phyloP scores from a whole-genome alignment of 2,797 vertebrate species.

The Benthosema pterotum region DNA sequence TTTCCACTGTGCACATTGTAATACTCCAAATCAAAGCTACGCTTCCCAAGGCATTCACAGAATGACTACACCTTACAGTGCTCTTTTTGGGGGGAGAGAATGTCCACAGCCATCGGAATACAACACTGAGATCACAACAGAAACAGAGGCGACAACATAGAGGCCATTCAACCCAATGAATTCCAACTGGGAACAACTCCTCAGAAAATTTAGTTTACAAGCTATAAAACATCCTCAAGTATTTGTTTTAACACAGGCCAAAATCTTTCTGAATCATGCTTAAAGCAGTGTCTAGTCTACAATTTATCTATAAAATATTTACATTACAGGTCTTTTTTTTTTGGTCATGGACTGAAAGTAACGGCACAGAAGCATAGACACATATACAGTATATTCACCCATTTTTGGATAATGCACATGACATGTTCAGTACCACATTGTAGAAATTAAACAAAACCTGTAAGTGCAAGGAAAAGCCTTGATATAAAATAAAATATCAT shows the following conservation, averaged over 20 bases:
- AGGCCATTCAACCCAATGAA: constrained; percentile 33
- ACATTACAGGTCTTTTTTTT: constrained; percentile 81
- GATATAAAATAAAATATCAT: constrained; percentile 89
- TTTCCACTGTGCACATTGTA: not conserved
- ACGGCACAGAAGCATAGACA: constrained; percentile 80
- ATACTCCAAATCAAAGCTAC: constrained; percentile 5
- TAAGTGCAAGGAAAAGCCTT: constrained; percentile 92
- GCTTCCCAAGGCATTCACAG: constrained; percentile 19
- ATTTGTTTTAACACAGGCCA: constrained; percentile 36
- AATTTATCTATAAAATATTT: constrained; percentile 80
- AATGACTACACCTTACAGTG: constrained; percentile 4
- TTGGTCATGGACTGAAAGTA: constrained; percentile 82
- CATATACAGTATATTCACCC: constrained; percentile 81
- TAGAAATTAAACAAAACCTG: constrained; percentile 79
- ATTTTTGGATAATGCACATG: constrained; percentile 79
- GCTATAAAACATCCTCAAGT: constrained; percentile 48
- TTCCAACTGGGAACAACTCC: constrained; percentile 45
- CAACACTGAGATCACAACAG: constrained; percentile 21
- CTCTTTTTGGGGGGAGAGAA: not conserved
- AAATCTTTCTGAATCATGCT: constrained; percentile 46
- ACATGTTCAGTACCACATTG: constrained; percentile 87
- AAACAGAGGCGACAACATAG: constrained; percentile 11
- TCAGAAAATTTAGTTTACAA: constrained; percentile 38
- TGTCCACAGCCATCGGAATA: constrained; percentile 8
- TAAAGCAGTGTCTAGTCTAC: constrained; percentile 63